These are phyloP conservation scores for Sarcophaga bullata DNA, from an alignment of 1,140 invertebrate genomes.

Conservation along the genomic window DNA sequence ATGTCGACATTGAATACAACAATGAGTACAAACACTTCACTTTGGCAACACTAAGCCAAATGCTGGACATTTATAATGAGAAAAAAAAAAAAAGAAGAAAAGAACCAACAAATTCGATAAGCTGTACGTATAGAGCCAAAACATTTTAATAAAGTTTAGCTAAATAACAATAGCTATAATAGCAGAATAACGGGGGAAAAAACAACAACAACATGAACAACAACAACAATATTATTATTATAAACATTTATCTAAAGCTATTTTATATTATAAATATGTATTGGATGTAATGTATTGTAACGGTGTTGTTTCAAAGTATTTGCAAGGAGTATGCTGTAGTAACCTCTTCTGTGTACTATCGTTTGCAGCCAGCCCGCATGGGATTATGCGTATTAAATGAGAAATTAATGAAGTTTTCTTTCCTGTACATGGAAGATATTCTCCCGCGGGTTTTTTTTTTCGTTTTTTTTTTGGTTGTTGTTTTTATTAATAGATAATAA, in stretches of 20 bases:
- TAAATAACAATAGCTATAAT: background rate
- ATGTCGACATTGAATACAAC: background rate
- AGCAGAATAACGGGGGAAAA: too few relatives aligned
- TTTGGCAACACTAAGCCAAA: constrained; percentile 10
- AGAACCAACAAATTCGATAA: background rate
- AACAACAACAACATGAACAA: background rate
- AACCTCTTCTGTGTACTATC: constrained; percentile 14
- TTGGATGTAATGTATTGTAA: too few relatives aligned
- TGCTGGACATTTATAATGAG: background rate
- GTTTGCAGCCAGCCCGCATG: constrained; percentile 38
- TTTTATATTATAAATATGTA: too few relatives aligned
- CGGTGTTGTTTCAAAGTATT: background rate
- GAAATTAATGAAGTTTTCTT: constrained; percentile 39
- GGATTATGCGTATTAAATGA: constrained; percentile 41
- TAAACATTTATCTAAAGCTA: constrained; percentile 31
- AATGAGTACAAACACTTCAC: background rate
- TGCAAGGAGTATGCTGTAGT: background rate
- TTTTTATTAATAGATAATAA: constrained; percentile 32
- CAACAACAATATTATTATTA: constrained; percentile 21
- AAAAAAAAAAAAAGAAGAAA: background rate
- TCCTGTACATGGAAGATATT: background rate
- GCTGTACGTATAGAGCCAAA: background rate
- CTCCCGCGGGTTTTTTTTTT: too few relatives aligned
- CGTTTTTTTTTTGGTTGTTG: too few relatives aligned
- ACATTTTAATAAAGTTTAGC: background rate